Evolutionary conservation across 2,888 invertebrate species (phyloP).

Genomic region (Tolmerus cingulatus): DNA sequence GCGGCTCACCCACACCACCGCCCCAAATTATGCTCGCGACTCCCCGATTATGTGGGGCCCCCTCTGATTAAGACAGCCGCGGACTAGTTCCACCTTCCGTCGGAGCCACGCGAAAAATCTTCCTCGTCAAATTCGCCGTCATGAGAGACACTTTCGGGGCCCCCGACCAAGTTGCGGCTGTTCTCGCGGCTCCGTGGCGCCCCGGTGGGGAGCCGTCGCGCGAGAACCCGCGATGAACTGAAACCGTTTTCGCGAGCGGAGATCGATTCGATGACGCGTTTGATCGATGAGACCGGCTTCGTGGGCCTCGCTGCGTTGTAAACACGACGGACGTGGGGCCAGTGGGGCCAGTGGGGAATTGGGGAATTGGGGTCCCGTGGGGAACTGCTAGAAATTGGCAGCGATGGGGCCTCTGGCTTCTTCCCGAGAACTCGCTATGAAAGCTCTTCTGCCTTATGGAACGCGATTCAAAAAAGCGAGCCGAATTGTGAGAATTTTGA

Average conservation of each 20-base stretch:
- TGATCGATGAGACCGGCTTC: conserved; percentile 27
- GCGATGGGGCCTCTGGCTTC: not conserved
- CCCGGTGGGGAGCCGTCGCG: not conserved
- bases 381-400: conserved; percentile 5
- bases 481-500: not conserved
- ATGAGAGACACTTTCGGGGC: not conserved
- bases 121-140: not conserved
- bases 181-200: not conserved
- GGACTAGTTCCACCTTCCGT: not conserved
- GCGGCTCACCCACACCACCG: not conserved
- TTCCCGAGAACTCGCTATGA: not conserved
- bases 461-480: not conserved
- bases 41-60: not conserved
- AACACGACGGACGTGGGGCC: not conserved
- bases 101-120: not conserved
- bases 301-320: not conserved
- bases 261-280: conserved; percentile 11
- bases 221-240: not conserved
- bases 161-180: not conserved
- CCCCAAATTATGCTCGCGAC: not conserved
- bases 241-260: not conserved
- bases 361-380: not conserved
- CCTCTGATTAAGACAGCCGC: not conserved
- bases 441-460: not conserved
- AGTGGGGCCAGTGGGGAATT: not conserved